phyloP scores from a whole-genome alignment of 2,888 invertebrate species.

The Anthophora plumipes region DNA sequence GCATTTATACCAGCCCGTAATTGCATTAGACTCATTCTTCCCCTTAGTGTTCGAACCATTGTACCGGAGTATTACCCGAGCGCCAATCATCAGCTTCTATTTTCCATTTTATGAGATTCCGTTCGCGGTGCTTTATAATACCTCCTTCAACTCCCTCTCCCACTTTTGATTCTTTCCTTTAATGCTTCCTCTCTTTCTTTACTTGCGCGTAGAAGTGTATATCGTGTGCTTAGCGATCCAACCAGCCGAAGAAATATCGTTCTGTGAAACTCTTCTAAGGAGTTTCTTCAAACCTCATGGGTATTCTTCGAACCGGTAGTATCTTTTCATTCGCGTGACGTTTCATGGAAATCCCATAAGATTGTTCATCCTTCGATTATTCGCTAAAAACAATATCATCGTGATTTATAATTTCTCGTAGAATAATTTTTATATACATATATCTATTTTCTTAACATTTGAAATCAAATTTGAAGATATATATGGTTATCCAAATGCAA shows the following conservation, averaged over 20 bases:
- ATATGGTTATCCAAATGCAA: no score
- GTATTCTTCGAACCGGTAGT: slow-evolving; percentile 5
- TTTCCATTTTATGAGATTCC: slow-evolving; percentile 36
- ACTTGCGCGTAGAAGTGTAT: slow-evolving; percentile 6
- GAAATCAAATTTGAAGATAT: no score
- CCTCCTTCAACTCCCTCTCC: not conserved
- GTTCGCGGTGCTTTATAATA: slow-evolving; percentile 4
- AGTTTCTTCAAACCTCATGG: slow-evolving; percentile 17
- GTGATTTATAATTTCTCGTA: no score
- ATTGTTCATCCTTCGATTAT: not conserved
- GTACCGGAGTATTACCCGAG: not conserved
- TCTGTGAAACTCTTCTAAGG: slow-evolving; percentile 23
- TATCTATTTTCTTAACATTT: no score
- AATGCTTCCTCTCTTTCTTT: slow-evolving; percentile 3
- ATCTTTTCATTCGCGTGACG: not conserved
- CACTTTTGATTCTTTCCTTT: not conserved
- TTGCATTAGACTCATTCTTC: slow-evolving; percentile 11
- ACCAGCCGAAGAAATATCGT: slow-evolving; percentile 25
- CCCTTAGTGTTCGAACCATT: slow-evolving; percentile 9
- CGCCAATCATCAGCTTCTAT: slow-evolving; percentile 21
- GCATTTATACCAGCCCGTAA: not conserved
- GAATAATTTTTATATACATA: no score
- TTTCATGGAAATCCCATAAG: not conserved
- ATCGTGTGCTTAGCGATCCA: slow-evolving; percentile 21
- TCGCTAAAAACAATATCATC: no score